These are phyloP conservation scores for Sebastiscus tertius DNA, from an alignment of 2,797 vertebrate species.

Conservation along the genomic window DNA sequence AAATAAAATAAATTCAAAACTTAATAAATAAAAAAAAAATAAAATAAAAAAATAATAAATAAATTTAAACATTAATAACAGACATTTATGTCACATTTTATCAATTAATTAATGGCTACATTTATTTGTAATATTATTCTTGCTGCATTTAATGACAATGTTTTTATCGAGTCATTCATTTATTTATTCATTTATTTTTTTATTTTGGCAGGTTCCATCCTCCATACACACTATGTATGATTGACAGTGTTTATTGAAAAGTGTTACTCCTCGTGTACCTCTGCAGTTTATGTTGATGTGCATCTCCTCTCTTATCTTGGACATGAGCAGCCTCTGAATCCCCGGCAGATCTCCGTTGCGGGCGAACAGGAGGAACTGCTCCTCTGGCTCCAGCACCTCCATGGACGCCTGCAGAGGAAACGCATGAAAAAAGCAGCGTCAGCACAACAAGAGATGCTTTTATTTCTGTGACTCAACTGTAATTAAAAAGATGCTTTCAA, in stretches of 20 bases:
- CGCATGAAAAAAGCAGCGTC: not conserved
- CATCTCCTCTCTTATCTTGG: conserved; percentile 78
- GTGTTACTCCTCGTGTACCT: conserved; percentile 78
- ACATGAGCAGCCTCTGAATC: conserved; percentile 86
- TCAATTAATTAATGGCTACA: too few relatives aligned
- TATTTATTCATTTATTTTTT: too few relatives aligned
- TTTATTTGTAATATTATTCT: too few relatives aligned
- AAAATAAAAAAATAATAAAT: too few relatives aligned
- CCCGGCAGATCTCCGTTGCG: conserved; percentile 91
- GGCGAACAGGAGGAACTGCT: conserved; percentile 90
- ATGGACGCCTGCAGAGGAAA: conserved; percentile 60
- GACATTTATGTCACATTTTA: too few relatives aligned
- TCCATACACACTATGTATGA: not conserved
- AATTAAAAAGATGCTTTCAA: conserved; percentile 7
- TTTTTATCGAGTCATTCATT: too few relatives aligned
- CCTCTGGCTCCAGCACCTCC: conserved; percentile 88
- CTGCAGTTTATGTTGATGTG: conserved; percentile 93
- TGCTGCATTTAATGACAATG: too few relatives aligned
- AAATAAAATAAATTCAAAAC: too few relatives aligned
- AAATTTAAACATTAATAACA: too few relatives aligned
- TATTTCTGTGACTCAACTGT: not conserved
- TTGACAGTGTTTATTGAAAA: not conserved
- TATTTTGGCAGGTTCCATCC: too few relatives aligned
- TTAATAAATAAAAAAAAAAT: too few relatives aligned
- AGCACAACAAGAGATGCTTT: not conserved